These are phyloP conservation scores for Budorcas taxicolor DNA, from an alignment of 2,113 vertebrate genomes.

Conservation along the genomic window DNA sequence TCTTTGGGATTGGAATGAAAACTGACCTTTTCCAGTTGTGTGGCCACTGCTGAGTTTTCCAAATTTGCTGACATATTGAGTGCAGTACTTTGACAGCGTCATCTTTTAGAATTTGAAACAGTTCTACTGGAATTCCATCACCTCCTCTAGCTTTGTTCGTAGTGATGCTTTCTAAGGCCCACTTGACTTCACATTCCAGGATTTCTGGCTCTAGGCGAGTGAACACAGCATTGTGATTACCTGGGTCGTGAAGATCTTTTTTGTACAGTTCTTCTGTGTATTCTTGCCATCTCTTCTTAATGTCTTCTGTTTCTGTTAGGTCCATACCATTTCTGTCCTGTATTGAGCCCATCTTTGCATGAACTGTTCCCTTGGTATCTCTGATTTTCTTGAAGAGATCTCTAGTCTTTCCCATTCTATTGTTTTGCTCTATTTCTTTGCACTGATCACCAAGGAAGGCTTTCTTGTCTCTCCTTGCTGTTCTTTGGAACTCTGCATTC, in stretches of 20 bases:
- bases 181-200: background rate
- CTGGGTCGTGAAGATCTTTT: background rate
- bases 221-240: background rate
- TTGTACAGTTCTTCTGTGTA: background rate
- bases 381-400: background rate
- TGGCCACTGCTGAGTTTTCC: background rate
- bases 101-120: background rate
- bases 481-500: background rate
- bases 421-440: background rate
- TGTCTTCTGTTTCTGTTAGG: background rate
- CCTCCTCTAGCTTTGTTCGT: background rate
- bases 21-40: background rate
- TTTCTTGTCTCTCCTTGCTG: background rate
- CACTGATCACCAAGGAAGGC: background rate
- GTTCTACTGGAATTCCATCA: too few relatives aligned
- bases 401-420: background rate
- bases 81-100: background rate
- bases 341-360: background rate
- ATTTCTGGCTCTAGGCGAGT: background rate
- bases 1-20: background rate
- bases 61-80: background rate
- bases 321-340: background rate
- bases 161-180: background rate
- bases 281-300: background rate
- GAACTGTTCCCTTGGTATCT: background rate